Conservation (phyloP, 2,113 vertebrate species). For the Diphyllodes magnificus region DNA sequence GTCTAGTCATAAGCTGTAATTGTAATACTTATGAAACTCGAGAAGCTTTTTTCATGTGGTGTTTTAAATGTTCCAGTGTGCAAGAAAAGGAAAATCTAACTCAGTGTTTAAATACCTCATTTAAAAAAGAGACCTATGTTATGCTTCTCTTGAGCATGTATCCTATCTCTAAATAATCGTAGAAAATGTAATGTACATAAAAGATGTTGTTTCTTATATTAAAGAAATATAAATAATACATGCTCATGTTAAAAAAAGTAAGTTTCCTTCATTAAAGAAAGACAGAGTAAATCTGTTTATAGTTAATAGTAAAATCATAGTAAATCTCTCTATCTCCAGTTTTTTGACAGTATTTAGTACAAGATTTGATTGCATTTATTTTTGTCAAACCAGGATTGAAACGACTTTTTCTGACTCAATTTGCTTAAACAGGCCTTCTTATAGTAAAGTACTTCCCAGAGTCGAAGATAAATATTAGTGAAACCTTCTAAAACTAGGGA, state of each 20-base stretch:
- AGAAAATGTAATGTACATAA: background rate
- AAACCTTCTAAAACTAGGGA: background rate
- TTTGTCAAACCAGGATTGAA: background rate
- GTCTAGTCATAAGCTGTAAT: background rate
- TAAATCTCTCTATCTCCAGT: background rate
- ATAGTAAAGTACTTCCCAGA: background rate
- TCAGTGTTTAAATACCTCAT: background rate
- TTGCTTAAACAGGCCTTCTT: background rate
- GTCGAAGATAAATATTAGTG: background rate
- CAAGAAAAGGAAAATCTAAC: background rate
- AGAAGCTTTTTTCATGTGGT: slow-evolving; percentile 34
- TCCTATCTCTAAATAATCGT: background rate
- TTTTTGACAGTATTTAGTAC: background rate
- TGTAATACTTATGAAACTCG: background rate
- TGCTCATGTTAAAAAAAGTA: background rate
- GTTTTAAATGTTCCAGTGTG: background rate
- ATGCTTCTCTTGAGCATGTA: background rate
- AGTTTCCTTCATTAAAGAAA: background rate
- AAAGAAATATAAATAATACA: background rate
- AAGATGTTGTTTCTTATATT: background rate
- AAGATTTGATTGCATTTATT: background rate
- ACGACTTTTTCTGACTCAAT: background rate
- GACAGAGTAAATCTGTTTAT: background rate
- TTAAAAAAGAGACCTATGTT: background rate
- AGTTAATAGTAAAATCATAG: background rate